Conservation (phyloP, 2,888 invertebrate genomes). For the Drosophila pegasa region DNA sequence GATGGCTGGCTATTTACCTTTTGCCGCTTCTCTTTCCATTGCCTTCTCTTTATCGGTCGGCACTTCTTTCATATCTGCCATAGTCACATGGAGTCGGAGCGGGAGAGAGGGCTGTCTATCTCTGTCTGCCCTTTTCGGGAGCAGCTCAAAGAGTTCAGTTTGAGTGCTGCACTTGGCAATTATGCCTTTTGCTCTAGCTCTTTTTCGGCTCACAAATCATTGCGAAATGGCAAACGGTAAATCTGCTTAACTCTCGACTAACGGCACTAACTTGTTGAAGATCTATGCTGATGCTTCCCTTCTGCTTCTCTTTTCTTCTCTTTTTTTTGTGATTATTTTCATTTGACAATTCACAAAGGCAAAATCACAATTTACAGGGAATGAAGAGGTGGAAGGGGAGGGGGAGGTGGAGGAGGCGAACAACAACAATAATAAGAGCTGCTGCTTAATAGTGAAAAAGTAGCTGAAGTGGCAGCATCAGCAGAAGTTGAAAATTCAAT, state of each 20-base stretch:
- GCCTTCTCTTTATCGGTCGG: conserved; percentile 29
- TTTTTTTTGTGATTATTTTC: conserved; percentile 44
- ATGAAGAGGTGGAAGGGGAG: conserved; percentile 19
- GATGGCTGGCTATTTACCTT: conserved; percentile 42
- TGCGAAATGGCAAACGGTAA: conserved; percentile 67
- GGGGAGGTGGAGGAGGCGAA: too few relatives aligned
- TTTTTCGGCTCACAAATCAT: conserved; percentile 43
- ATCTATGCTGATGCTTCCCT: conserved; percentile 45
- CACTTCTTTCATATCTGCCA: conserved; percentile 10
- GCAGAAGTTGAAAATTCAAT: conserved; percentile 74
- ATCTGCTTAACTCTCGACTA: conserved; percentile 64
- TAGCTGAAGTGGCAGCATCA: conserved; percentile 50
- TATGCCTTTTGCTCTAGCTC: conserved; percentile 63
- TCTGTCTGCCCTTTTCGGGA: conserved; percentile 36
- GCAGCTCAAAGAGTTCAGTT: conserved; percentile 46
- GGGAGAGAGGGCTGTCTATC: background rate
- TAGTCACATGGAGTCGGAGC: too few relatives aligned
- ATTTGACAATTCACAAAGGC: conserved; percentile 61
- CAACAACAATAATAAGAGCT: conserved; percentile 16
- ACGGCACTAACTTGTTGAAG: conserved; percentile 69
- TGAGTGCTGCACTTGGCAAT: conserved; percentile 62
- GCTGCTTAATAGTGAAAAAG: conserved; percentile 65
- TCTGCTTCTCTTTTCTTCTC: conserved; percentile 16
- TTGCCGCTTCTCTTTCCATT: conserved; percentile 29
- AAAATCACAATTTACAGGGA: conserved; percentile 44